Evolutionary conservation across 1,140 invertebrate genomes (phyloP).

Genomic region (Papilio dardanus): DNA sequence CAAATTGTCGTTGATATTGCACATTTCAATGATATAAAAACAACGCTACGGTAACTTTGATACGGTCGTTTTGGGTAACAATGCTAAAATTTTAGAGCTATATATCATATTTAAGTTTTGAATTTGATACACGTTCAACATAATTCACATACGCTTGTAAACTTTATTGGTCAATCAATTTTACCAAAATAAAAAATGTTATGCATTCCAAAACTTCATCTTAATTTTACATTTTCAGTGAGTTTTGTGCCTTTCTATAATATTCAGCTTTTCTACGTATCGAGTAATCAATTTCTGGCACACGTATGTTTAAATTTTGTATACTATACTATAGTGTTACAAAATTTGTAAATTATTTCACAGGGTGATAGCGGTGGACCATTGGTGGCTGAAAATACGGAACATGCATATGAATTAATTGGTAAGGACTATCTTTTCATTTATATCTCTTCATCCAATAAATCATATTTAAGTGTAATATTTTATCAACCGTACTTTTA

Average conservation of each 20-base stretch:
- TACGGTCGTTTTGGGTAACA: not conserved
- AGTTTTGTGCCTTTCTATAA: too few species aligned
- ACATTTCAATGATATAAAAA: conserved; percentile 13
- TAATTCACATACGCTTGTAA: not conserved
- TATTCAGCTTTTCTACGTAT: not conserved
- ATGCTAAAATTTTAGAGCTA: not conserved
- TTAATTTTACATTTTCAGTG: not conserved
- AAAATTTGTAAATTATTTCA: too few species aligned
- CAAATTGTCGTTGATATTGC: not conserved
- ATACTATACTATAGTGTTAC: too few species aligned
- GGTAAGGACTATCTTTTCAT: conserved; percentile 73
- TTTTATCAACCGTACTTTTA: not conserved
- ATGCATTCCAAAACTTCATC: not conserved
- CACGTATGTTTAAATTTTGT: conserved; percentile 32
- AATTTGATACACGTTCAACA: not conserved
- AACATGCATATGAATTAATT: conserved; percentile 90
- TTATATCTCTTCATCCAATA: not conserved
- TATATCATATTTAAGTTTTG: not conserved
- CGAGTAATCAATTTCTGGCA: not conserved
- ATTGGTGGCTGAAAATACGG: conserved; percentile 86
- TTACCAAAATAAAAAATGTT: not conserved
- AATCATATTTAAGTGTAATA: too few species aligned
- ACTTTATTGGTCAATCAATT: not conserved
- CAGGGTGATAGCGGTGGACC: conserved; percentile 97
- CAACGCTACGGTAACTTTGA: not conserved